Conservation (phyloP, 2,888 invertebrate genomes). For the Plebejus argus region DNA sequence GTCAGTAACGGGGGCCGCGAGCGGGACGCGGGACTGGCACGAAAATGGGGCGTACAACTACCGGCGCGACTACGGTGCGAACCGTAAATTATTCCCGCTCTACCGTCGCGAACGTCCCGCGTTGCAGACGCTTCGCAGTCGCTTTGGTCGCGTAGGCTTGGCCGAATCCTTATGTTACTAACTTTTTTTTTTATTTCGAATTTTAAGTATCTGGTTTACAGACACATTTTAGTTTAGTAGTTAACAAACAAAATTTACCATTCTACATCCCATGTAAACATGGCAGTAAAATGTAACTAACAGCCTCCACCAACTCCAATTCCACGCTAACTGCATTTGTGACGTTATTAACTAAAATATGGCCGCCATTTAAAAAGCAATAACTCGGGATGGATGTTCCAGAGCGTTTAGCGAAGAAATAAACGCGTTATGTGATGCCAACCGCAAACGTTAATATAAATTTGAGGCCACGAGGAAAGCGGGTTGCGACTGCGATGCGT, state of each 20-base stretch:
- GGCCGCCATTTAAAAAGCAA: conserved; percentile 22
- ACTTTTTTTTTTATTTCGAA: too few relatives aligned
- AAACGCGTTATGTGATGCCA: conserved; percentile 16
- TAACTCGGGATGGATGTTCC: conserved; percentile 14
- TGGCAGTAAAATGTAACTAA: conserved; percentile 7
- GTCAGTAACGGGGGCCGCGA: too few relatives aligned
- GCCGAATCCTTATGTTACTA: too few relatives aligned
- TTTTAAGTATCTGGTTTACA: too few relatives aligned
- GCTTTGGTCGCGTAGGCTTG: too few relatives aligned
- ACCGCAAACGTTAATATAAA: neutral
- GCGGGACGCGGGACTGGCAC: too few relatives aligned
- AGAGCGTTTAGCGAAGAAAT: neutral
- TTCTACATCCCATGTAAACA: neutral
- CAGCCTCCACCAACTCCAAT: neutral
- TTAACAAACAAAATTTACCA: neutral
- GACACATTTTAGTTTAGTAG: too few relatives aligned
- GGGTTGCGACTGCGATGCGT: neutral
- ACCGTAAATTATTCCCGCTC: too few relatives aligned
- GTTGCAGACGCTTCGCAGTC: too few relatives aligned
- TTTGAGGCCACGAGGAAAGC: neutral
- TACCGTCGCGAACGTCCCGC: too few relatives aligned
- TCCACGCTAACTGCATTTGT: conserved; percentile 14
- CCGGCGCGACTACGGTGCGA: too few relatives aligned
- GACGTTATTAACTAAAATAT: conserved; percentile 17
- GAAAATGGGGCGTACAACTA: too few relatives aligned